phyloP scores from a whole-genome alignment of 2,797 vertebrate genomes.

The Lacerta viridis region DNA sequence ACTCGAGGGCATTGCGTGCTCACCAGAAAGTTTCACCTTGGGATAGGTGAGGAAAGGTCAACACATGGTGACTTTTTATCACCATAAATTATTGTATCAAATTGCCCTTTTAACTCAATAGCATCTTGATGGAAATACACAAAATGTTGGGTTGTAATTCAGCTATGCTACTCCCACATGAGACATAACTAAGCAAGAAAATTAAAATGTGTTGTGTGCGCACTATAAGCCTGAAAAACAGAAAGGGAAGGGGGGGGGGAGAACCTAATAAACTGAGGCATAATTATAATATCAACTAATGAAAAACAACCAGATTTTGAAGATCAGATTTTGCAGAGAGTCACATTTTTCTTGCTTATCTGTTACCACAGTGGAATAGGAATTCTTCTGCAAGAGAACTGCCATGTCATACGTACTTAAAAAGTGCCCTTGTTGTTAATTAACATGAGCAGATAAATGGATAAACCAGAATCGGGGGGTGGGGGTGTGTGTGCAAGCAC shows the following conservation, averaged over 20 bases:
- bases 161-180: background rate
- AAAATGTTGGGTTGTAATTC: background rate
- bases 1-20: background rate
- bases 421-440: background rate
- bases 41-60: conserved; percentile 30
- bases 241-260: background rate
- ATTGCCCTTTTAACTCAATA: conserved; percentile 16
- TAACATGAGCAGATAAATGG: background rate
- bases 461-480: background rate
- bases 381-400: background rate
- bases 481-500: too few species aligned
- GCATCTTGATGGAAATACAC: background rate
- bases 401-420: background rate
- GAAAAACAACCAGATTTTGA: conserved; percentile 4
- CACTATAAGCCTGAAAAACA: background rate
- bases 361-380: background rate
- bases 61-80: conserved; percentile 25
- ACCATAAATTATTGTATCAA: conserved; percentile 5
- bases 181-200: conserved; percentile 13
- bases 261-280: background rate
- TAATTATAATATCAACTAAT: conserved; percentile 37
- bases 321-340: conserved; percentile 8
- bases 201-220: background rate
- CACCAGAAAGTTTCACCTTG: conserved; percentile 23
- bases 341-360: background rate